Conservation (phyloP, 2,797 vertebrate genomes). For the Capromys pilorides region DNA sequence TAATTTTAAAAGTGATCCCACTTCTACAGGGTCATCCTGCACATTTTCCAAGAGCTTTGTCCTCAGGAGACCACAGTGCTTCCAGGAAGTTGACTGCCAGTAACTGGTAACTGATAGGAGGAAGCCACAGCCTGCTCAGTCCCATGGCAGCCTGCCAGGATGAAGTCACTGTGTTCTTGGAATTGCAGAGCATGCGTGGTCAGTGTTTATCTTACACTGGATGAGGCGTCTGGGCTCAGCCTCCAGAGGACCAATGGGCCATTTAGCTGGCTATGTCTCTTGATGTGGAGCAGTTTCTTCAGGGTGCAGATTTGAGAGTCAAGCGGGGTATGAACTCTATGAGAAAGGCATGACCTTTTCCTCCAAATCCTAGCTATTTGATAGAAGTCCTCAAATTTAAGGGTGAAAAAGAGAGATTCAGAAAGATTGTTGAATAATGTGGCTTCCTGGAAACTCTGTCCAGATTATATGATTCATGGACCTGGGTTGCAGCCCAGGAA, state of each 20-base stretch:
- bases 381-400: slow-evolving; percentile 23
- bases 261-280: not conserved
- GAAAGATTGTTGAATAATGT: slow-evolving; percentile 33
- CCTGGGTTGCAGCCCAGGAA: not conserved
- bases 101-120: not conserved
- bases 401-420: not conserved
- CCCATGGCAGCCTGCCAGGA: slow-evolving; percentile 40
- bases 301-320: not conserved
- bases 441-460: slow-evolving; percentile 32
- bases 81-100: slow-evolving; percentile 50
- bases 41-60: not conserved
- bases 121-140: slow-evolving; percentile 23
- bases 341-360: not conserved
- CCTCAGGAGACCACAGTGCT: slow-evolving; percentile 5
- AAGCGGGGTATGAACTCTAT: not conserved
- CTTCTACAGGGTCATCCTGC: not conserved
- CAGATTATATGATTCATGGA: slow-evolving; percentile 34
- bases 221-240: not conserved
- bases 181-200: not conserved
- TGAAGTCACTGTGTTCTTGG: slow-evolving; percentile 63
- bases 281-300: not conserved
- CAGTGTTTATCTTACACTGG: not conserved
- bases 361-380: not conserved
- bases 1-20: not conserved
- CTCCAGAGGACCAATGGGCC: not conserved